Evolutionary conservation across 1,140 invertebrate genomes (phyloP), one percentile per base, ranked within the genome.

Genomic region (Pseudomyrmex pallidus): DNA sequence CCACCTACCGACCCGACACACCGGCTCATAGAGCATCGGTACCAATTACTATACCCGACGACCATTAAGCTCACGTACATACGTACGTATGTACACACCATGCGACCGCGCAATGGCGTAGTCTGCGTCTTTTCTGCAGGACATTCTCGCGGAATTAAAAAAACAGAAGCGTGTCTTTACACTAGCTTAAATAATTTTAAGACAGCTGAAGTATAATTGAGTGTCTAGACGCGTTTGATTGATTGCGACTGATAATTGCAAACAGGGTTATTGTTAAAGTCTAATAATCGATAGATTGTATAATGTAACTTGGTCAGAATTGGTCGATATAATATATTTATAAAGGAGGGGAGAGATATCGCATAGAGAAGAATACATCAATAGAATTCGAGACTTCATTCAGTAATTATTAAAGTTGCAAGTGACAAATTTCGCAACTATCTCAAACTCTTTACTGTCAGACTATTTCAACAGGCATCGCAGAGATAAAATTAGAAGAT

Each of bases 21-120:
- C 67, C n/a, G 64, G 74, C 74, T 85, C 70, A 67, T 76, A 64
- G 83, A 85, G 76, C 64, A 87, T 70, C 63, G 59, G 54, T 74
- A 87, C 83, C 85, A 85, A 87, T 87, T 76, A 87, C 83, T 87
- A 82, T 72, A 85, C 83, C 50, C 63, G 50, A 44, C 56, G 83
- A 87, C 62, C 77, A 85, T 85, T 85, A 74, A 85, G 63, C 68
- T 85, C 68, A 68, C 77, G 64, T 86, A 85, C 56, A 17, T 76
- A 85, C 57, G 66, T 63, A 85, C 56, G 15, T 76, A 85, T 50
- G 66, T 63, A 70, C 25, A 83, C 70, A 74, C 48, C 68, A 56
- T 15, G 82, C 73, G 44, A 46, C 48, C 15, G 22, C 22, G 13
- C 84, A 85, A 66, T 83, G 84, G 84, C 84, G 84, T 83, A 85